Base-by-base conservation (phyloP, 2,888 invertebrate species). In the Hemaris fuciformis region DNA sequence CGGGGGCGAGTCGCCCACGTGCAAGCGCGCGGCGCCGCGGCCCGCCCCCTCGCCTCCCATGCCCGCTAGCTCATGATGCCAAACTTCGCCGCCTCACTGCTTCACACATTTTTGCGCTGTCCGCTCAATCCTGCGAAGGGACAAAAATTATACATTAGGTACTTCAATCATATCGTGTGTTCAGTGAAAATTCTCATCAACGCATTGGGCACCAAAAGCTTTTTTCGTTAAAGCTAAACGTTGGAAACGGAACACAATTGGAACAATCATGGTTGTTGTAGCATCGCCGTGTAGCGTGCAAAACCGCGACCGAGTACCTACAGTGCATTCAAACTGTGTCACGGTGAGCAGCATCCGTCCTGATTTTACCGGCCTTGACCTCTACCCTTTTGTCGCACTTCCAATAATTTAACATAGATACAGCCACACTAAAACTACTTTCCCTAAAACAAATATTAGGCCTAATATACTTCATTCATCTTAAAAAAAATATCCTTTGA, bases 31-130 rank as follows among this genome's bases (percentile, higher is more conserved):
- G 88, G 91, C 91, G 90, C 93, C 94, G 93, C 94, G 93, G 89
- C 93, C 94, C 93, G 93, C 93, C 91, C 93, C 93, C 93, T 93
- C 93, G 90, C 94, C 93, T 87, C 87, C 92, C 94, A 94, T 93
- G 72, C 80, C 85, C 84, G 89, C 91, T 91, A 91, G 89, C 90
- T 88, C 93, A 91, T 88, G 87, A 88, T 79, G 91, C 80, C 83
- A 78, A 73, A 71, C 86, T 81, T 80, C 86, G 78, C 73, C 85
- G 77, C 89, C 81, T 79, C 86, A 85, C 83, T 74, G 64, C 74
- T 63, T 81, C 83, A 43, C 57, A 57, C 34, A 45, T 45, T 25
- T 20, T 38, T 43, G 57, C 57, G 18, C 22, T 46, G 18, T 46
- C 25, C 13, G 25, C 10, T 53, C 25, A 25, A 18, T 13, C 13